These are phyloP conservation scores for Eledona agricola DNA, from an alignment of 2,888 invertebrate species.

Conservation along the genomic window DNA sequence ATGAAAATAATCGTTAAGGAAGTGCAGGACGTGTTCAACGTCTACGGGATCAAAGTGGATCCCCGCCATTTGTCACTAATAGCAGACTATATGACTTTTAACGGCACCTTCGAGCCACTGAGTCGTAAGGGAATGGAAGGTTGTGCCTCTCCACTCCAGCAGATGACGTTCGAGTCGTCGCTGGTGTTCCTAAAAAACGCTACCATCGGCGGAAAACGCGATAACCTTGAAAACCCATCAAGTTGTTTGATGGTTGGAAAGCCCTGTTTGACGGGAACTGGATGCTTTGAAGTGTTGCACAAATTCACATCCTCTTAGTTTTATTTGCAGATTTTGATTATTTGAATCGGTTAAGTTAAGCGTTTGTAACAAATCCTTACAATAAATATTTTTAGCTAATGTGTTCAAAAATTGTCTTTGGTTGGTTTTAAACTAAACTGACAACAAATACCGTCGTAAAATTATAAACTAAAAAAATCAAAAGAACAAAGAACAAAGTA, in stretches of 20 bases:
- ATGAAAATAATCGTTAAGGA: conserved; percentile 90
- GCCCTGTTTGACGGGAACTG: conserved; percentile 85
- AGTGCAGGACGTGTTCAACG: conserved; percentile 94
- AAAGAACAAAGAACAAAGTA: no score
- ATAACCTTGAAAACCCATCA: conserved; percentile 84
- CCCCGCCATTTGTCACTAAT: conserved; percentile 91
- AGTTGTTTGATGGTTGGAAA: conserved; percentile 88
- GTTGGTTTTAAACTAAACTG: no score
- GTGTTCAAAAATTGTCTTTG: no score
- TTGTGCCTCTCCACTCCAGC: conserved; percentile 93
- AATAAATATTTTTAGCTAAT: no score
- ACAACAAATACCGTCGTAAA: no score
- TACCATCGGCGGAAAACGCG: conserved; percentile 74
- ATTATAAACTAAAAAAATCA: no score
- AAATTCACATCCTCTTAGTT: no score
- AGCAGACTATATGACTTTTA: conserved; percentile 98
- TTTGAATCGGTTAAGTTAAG: no score
- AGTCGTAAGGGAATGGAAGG: conserved; percentile 90
- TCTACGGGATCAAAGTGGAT: conserved; percentile 96
- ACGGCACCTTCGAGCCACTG: conserved; percentile 88
- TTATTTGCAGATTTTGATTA: no score
- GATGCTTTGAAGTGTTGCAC: conserved; percentile 68
- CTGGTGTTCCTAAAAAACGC: conserved; percentile 84
- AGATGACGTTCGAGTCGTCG: conserved; percentile 98
- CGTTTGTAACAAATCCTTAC: no score